Evolutionary conservation across 2,113 vertebrate genomes (phyloP).

Genomic region (Zosterops hypoxanthus): DNA sequence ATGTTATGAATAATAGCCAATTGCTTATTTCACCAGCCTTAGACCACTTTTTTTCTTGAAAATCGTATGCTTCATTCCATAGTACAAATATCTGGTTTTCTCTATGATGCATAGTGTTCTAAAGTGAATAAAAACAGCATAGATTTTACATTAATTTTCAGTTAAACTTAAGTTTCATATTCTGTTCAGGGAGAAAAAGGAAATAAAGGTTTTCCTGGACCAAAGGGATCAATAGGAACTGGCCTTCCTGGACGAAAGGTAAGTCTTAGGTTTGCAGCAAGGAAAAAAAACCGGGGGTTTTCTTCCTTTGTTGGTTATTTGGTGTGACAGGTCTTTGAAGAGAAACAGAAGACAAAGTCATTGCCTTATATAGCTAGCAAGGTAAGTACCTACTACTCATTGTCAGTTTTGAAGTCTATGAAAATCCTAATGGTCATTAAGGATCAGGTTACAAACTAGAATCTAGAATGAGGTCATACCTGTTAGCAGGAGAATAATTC

Average conservation of each 20-base stretch:
- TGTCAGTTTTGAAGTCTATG: background rate
- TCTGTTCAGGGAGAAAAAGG: conserved; percentile 82
- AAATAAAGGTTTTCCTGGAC: conserved; percentile 77
- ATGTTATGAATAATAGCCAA: background rate
- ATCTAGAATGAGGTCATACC: background rate
- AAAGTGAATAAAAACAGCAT: background rate
- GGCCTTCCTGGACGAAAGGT: conserved; percentile 85
- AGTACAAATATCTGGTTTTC: background rate
- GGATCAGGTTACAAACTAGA: background rate
- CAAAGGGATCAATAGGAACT: conserved; percentile 76
- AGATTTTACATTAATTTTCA: background rate
- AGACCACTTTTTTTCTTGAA: background rate
- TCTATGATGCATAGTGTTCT: background rate
- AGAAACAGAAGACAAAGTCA: background rate
- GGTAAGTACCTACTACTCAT: background rate
- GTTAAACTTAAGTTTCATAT: background rate
- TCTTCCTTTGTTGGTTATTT: background rate
- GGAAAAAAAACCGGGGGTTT: background rate
- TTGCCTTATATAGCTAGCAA: background rate
- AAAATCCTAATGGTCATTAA: background rate
- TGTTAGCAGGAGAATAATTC: background rate
- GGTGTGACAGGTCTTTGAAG: background rate
- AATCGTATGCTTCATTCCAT: background rate
- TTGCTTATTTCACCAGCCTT: background rate
- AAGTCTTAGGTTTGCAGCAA: background rate